Base-by-base conservation (phyloP, 1,140 invertebrate species). In the Helicorthomorpha holstii region DNA sequence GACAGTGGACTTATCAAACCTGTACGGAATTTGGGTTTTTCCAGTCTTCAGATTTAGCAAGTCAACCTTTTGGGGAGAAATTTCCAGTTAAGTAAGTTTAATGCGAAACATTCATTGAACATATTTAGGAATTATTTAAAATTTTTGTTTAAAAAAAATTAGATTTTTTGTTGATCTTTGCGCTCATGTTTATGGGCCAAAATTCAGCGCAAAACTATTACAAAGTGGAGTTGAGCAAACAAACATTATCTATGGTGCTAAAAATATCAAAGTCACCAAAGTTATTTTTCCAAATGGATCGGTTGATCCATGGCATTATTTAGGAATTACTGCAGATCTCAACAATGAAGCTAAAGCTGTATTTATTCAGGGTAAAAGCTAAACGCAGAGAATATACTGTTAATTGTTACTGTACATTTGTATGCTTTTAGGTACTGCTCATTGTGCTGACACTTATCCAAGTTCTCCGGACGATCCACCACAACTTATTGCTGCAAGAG, bases 11-110 rank as follows among this genome's bases (percentile, higher is more conserved):
- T n/a, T 94, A 90, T 63, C 90, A 94, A 66, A 94, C 88, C 0
- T 96, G 91, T 64, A 87, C 83, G 19, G 90, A 96, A 66, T 96
- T 94, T 67, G 91, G 89, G 23, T 95, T 89, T 62, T 95, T 82
- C 67, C 89, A 95, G 71, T 87, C 85, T 0, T 91, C 89, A 0
- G 78, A 80, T 14, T 75, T 74, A 1, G 69, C 73, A 25, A 68
- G 75, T 1, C 76, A 83, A 60, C 71, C 85, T 12, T 94, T 94
- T 63, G 82, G 86, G 0, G 69, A 81, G 60, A 67, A 74, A 14
- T 88, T 93, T 55, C 76, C 81, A 0, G 61, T 85, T 0, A 75
- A 83, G 38, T 41, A 41, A 41, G 38, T 12, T 12, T 12, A 12
- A 41, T 41, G 12, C 19, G 38, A 12, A 41, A 12, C n/a, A n/a